Evolutionary conservation across 2,113 vertebrate genomes (phyloP), one percentile per base, ranked within the genome.

Genomic region (Lamprotornis superbus): DNA sequence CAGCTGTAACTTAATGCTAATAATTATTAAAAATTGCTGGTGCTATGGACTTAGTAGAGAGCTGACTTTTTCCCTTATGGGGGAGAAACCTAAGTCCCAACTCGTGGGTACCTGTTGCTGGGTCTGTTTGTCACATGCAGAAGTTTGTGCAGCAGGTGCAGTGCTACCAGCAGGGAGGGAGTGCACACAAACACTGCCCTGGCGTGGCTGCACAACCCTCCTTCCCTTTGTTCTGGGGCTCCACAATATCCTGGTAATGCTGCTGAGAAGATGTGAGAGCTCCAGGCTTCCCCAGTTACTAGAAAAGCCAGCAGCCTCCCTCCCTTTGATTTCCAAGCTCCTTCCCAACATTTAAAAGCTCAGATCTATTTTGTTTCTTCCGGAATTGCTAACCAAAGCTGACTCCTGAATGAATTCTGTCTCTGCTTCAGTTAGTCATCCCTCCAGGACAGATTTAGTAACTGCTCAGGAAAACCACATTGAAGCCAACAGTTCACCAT

Each of bases 351-450:
- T 76, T 86, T 67, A 81, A 86, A 80, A 81, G 82, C 92, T 96
- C 82, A 49, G 37, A 86, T 90, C 82, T 94, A 90, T 92, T 93
- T 96, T 83, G 69, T 90, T 95, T 95, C 94, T 94, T 96, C 90
- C 55, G 49, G 88, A 91, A 78, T 37, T 74, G 94, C 95, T 86
- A 96, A 92, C 39, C 76, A 68, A 81, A 86, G 92, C 90, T 71
- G 88, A 86, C 92, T 95, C 90, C 85, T 97, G 93, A 96, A 95
- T 94, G 95, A 96, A 89, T 94, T 60, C 93, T 92, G 76, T 95
- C 95, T 88, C 92, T 67, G 96, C 93, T 93, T 86, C 10, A 1
- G 85, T 96, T 97, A 96, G 96, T 96, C 96, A 96, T 96, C 64
- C 92, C 87, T 83, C 55, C 76, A 77, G 90, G 90, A 93, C 74